Evolutionary conservation across 2,888 invertebrate species (phyloP), one percentile per base, ranked within the genome.

Genomic region (Tachystola acroxantha): DNA sequence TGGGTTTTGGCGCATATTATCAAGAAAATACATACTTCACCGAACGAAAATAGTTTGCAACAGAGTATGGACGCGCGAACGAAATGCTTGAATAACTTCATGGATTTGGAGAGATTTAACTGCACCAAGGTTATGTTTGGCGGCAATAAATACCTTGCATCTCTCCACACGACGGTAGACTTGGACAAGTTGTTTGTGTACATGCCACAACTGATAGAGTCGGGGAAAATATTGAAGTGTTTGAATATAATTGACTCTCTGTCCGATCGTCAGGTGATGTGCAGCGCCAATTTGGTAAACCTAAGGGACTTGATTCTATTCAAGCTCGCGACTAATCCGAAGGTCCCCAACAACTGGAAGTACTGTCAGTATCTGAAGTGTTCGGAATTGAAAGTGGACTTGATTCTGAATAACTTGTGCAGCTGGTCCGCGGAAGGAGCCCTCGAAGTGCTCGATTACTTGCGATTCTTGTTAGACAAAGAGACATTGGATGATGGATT

Each of bases 1-100:
- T 92, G 92, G 91, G 79, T 92, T 0, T 60, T 93, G 28, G 91
- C 92, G 0, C 90, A 91, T 56, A 85, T 93, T n/a, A 85, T 92
- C 14, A 90, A 89, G 52, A 89, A 89, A 59, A 89, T 92, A 44
- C 89, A 91, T 50, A 84, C 88, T 1, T 78, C 89, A 4, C 75
- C 85, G 3, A 85, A 86, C 26, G 86, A 86, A 34, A 76, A 69
- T 35, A 76, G 65, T 34, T 68, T 88, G 40, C 81, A 84, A 43
- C 71, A 88, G 53, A 85, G 85, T 32, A 85, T 88, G 50, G 89
- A 90, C 33, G 84, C 89, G 3, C 80, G 92, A 10, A 89, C 89
- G 0, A 87, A 86, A 50, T 89, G 88, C 24, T 78, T 92, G 1
- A 89, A 90, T 36, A 91, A 90, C 55, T 89, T 89, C 39, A 78